These are phyloP conservation scores for Coregonus suidteri DNA, from an alignment of 2,797 vertebrate genomes.

Conservation along the genomic window DNA sequence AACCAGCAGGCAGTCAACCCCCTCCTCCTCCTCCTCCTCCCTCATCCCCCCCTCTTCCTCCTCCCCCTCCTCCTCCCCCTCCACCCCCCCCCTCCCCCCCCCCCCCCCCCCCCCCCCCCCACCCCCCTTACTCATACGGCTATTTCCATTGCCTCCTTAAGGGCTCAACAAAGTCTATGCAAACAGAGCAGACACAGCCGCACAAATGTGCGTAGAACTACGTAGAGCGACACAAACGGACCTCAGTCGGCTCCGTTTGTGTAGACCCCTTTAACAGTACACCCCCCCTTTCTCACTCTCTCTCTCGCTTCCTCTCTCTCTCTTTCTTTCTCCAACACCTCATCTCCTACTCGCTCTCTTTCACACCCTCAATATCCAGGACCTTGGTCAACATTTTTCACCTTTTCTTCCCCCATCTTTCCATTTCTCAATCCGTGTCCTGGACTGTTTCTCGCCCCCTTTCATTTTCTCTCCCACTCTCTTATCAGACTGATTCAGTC, in stretches of 20 bases:
- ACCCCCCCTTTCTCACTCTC: no score
- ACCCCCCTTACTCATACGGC: constrained; percentile 8
- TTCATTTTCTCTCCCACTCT: constrained; percentile 1
- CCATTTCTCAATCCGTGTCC: constrained; percentile 11
- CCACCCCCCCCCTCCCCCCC: no score
- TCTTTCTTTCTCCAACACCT: constrained; percentile 10
- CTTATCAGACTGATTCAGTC: not conserved
- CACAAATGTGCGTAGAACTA: no score
- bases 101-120: constrained; percentile 21
- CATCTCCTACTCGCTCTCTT: constrained; percentile 26
- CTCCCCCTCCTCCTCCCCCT: no score
- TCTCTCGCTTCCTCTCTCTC: not conserved
- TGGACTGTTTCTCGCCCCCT: constrained; percentile 2
- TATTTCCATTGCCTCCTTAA: not conserved
- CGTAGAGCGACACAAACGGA: no score
- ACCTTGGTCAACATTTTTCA: not conserved
- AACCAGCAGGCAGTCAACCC: constrained; percentile 75
- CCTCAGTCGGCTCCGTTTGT: no score
- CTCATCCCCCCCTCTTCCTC: no score
- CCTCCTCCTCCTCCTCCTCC: not conserved
- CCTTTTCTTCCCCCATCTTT: constrained; percentile 18
- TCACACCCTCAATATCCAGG: constrained; percentile 28
- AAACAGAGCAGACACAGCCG: no score
- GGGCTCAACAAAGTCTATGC: no score
- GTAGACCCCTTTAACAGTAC: not conserved